Evolutionary conservation across 1,140 invertebrate species (phyloP), one percentile per base, ranked within the genome.

Genomic region (Portunus trituberculatus): DNA sequence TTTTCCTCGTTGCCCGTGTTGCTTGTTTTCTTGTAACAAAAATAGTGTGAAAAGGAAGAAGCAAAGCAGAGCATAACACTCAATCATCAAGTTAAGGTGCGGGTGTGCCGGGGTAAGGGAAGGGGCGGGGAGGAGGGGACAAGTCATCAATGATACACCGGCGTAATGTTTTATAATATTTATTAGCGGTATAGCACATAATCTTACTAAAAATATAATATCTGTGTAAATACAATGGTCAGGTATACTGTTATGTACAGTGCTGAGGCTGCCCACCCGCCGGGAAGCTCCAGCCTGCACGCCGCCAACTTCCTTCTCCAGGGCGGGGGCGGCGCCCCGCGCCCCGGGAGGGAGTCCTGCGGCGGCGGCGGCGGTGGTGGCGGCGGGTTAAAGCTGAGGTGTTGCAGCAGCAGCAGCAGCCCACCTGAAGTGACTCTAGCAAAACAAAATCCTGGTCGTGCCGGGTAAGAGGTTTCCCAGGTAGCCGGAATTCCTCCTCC

Each of bases 181-280:
- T 91, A 91, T 91, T 91, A 32, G 59, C 59, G 90, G 67, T 91
- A 91, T 91, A 76, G 29, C 90, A 91, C 90, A 91, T 76, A 20
- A 89, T 76, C 32, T 91, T 91, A 91, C 90, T 91, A 91, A 91
- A 91, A 91, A 91, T 91, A 91, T 67, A 91, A 76, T 76, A 76
- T 91, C 90, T 91, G 90, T 91, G 90, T 91, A 91, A 91, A 76
- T 91, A 91, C 90, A 91, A 76, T 76, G 67, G 67, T 91, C 52
- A 91, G 90, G 90, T 91, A 91, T 91, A 76, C 52, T 45, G 90
- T 16, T 91, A 67, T 91, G n/a, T 91, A 91, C 90, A 91, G 59
- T 39, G 31, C 67, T 48, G 48, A 91, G 89, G 89, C 39, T 76
- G 67, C 67, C n/a, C 67, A 25, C 67, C 67, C 67, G 67, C 67